These are phyloP conservation scores for Hydrolagus affinis DNA, from an alignment of 2,113 vertebrate genomes.

Conservation along the genomic window DNA sequence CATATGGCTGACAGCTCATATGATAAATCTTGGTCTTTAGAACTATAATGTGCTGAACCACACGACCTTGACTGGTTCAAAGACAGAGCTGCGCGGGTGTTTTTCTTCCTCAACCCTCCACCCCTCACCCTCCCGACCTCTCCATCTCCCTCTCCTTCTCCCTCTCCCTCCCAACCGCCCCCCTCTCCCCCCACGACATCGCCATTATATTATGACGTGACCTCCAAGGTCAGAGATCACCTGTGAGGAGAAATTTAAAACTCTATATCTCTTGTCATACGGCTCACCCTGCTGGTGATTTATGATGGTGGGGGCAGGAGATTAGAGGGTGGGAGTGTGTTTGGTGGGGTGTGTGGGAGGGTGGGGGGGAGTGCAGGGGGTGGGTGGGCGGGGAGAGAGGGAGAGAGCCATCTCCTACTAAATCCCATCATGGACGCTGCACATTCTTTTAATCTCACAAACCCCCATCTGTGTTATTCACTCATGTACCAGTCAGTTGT, in stretches of 20 bases:
- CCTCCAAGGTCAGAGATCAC: constrained; percentile 27
- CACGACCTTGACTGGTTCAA: constrained; percentile 30
- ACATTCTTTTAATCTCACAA: too few species aligned
- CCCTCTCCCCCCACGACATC: not conserved
- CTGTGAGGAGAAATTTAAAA: constrained; percentile 32
- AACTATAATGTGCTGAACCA: constrained; percentile 22
- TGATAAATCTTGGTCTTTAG: constrained; percentile 23
- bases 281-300: constrained; percentile 30
- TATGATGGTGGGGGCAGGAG: constrained; percentile 33
- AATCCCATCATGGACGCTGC: too few species aligned
- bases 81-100: constrained; percentile 14
- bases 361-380: not conserved
- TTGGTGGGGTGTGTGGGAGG: not conserved
- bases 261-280: not conserved
- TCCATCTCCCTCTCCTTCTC: too few species aligned
- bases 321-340: not conserved
- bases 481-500: too few species aligned
- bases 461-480: too few species aligned
- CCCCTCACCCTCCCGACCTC: too few species aligned
- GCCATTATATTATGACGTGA: constrained; percentile 22
- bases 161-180: too few species aligned
- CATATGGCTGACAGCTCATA: not conserved
- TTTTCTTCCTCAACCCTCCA: not conserved
- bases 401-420: too few species aligned
- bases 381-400: too few species aligned